Conservation (phyloP, 1,140 invertebrate genomes). For the Bicyclus anynana region DNA sequence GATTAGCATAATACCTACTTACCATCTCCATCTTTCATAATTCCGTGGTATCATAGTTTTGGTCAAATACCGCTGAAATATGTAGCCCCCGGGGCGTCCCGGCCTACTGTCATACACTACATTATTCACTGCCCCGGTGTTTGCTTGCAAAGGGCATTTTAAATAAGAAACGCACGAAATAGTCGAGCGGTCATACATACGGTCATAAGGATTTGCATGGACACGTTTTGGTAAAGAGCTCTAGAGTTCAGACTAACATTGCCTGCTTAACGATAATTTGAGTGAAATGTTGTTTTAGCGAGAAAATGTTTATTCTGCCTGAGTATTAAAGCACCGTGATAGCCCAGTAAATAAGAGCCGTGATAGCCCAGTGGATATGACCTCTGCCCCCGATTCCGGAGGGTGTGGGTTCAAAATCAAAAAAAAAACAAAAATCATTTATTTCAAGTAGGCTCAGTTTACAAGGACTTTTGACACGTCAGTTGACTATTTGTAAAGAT, state of each 20-base stretch:
- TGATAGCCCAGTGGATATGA: too few species aligned
- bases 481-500: too few species aligned
- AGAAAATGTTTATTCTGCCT: too few species aligned
- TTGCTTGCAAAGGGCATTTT: constrained; percentile 41
- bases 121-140: constrained; percentile 42
- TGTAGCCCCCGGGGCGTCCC: constrained; percentile 43
- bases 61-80: constrained; percentile 56
- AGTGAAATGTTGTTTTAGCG: neutral
- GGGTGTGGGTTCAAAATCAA: too few species aligned
- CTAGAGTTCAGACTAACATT: neutral
- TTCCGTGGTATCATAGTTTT: constrained; percentile 42
- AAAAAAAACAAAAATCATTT: too few species aligned
- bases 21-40: constrained; percentile 21
- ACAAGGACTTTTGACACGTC: too few species aligned
- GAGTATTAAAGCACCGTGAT: too few species aligned
- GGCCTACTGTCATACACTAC: constrained; percentile 35
- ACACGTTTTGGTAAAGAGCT: neutral
- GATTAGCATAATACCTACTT: neutral
- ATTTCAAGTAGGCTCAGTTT: too few species aligned
- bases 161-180: constrained; percentile 33
- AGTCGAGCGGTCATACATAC: constrained; percentile 14
- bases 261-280: neutral
- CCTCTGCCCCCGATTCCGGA: too few species aligned
- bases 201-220: constrained; percentile 11
- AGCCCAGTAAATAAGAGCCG: too few species aligned